Percentiles rank a stretch among this genome's conserved stretches.
These are phyloP conservation scores for Austrolebias charrua DNA, from an alignment of 2,797 vertebrate species.

Conservation along the genomic window DNA sequence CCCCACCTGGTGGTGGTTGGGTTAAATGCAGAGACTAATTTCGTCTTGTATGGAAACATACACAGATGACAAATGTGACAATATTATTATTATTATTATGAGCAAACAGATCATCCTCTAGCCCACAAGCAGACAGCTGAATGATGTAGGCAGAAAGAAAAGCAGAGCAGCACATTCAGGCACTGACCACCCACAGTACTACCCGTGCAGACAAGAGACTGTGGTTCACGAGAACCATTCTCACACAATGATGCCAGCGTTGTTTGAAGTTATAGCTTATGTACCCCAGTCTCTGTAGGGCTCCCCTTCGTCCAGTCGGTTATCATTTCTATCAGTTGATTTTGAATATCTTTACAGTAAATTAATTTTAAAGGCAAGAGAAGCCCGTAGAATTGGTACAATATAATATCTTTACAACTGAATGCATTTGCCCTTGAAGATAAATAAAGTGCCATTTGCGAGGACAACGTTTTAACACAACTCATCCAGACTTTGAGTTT, in stretches of 20 bases:
- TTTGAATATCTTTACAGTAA: conserved; percentile 10
- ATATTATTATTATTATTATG: too few species aligned
- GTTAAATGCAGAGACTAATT: too few species aligned
- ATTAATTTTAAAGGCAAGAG: conserved; percentile 18
- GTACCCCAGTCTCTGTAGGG: conserved; percentile 19
- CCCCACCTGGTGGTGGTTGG: too few species aligned
- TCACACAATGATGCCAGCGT: conserved; percentile 43
- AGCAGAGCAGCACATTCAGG: conserved; percentile 35
- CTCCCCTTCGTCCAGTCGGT: not conserved
- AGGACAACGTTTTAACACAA: conserved; percentile 13
- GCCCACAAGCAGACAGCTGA: conserved; percentile 6
- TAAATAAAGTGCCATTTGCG: conserved; percentile 50
- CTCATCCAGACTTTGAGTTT: conserved; percentile 5
- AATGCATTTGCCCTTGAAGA: conserved; percentile 36
- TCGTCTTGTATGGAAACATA: too few species aligned
- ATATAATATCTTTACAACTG: conserved; percentile 23
- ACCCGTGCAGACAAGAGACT: conserved; percentile 19
- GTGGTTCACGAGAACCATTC: conserved; percentile 15
- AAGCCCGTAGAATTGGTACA: conserved; percentile 30
- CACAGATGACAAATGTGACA: too few species aligned
- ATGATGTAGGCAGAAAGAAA: not conserved
- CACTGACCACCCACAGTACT: conserved; percentile 30
- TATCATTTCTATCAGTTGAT: conserved; percentile 6
- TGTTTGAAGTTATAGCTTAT: conserved; percentile 46
- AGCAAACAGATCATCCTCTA: not conserved